A percentile compares a stretch with the other conserved stretches of the same genome.
Conservation (phyloP, 2,797 vertebrate genomes). For the Pyrocephalus nanus region DNA sequence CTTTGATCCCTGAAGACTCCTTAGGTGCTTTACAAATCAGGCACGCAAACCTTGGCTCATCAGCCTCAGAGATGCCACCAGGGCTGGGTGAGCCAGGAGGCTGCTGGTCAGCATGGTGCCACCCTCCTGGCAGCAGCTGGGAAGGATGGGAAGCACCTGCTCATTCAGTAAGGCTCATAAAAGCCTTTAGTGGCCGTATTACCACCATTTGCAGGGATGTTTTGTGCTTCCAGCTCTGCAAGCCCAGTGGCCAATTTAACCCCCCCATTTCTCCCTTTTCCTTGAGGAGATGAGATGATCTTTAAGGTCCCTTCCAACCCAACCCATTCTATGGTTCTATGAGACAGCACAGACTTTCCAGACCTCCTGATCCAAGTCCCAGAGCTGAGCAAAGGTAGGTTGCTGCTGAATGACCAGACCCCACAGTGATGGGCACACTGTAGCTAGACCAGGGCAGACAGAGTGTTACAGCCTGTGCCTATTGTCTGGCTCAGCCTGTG, state of each 20-base stretch:
- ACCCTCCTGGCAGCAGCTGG: neutral
- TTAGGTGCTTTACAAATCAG: neutral
- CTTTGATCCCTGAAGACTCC: slow-evolving; percentile 12
- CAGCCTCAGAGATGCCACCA: rapidly evolving
- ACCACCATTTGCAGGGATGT: neutral
- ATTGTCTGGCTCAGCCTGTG: neutral
- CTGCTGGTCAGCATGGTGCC: neutral
- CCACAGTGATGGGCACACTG: neutral
- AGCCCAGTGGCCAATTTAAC: neutral
- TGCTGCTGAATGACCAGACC: neutral
- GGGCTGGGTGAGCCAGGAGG: neutral
- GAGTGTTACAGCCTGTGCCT: neutral
- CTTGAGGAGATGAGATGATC: neutral
- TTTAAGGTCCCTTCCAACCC: neutral
- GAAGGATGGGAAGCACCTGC: neutral
- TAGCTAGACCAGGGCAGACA: neutral
- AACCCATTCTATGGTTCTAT: neutral
- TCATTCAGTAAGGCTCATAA: neutral
- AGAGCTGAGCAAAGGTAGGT: neutral
- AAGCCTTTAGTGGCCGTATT: neutral
- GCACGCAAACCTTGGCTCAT: neutral
- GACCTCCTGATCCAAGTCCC: neutral
- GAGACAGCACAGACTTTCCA: neutral
- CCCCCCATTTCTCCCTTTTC: neutral
- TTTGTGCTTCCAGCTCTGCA: neutral